Evolutionary conservation across 1,140 invertebrate genomes (phyloP), one percentile per base, ranked within the genome.

Genomic region (Ceratina australensis): DNA sequence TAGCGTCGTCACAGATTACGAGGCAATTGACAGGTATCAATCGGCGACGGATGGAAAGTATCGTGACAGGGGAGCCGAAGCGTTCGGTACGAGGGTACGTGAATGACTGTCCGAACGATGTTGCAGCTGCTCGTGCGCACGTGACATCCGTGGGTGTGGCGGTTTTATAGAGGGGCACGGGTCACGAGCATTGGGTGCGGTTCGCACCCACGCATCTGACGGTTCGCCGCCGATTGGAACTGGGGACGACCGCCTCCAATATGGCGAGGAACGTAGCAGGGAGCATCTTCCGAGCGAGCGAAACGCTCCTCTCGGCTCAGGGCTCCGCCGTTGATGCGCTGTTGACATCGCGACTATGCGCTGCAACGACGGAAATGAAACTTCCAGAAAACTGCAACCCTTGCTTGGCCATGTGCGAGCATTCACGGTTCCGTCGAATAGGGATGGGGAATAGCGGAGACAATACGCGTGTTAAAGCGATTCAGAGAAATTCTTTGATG

Each of bases 111-210:
- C 24, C 56, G 8, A 16, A n/a, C 72, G 73, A 78, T 47, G 49
- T 42, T 52, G 61, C 73, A 75, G 77, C 66, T 81, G 88, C 87
- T 90, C 84, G 85, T 90, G 90, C 89, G 90, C 90, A 91, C 90
- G 90, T 91, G 90, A 86, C 80, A 76, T 22, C 72, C 50, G 78
- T 69, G 73, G 81, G 80, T 75, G 78, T 75, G 73, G 60, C 69
- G 80, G 72, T 54, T 61, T 47, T 22, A 0, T 59, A 75, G 89
- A 80, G 79, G 86, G 85, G 82, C 57, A 61, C 60, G 22, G 12
- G 64, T n/a, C 42, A 65, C 78, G 74, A 59, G 80, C 74, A 87
- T 89, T 89, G 89, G 90, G 74, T 85, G 87, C 84, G 82, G 85
- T 75, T 78, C 49, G 80, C 89, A 89, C 89, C 89, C 89, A 84